Conservation (phyloP, 2,113 vertebrate species). For the Hemiscyllium ocellatum region DNA sequence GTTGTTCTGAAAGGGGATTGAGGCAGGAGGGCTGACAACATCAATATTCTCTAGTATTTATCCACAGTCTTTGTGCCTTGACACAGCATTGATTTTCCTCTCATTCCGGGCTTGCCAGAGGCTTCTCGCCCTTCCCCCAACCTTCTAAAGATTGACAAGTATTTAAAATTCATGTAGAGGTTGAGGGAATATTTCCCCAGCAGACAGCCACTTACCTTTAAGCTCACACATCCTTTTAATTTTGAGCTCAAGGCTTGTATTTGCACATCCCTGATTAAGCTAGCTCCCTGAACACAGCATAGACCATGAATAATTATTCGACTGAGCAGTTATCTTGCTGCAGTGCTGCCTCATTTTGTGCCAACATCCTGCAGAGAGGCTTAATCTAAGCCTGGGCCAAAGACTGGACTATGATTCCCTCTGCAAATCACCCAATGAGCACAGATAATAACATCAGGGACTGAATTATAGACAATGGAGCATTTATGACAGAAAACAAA, state of each 20-base stretch:
- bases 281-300: not conserved
- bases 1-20: not conserved
- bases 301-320: conserved; percentile 30
- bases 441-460: not conserved
- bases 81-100: not conserved
- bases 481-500: not conserved
- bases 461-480: not conserved
- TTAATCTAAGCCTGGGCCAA: not conserved
- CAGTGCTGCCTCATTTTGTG: not conserved
- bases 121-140: not conserved
- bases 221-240: conserved; percentile 24
- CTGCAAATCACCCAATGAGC: not conserved
- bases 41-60: not conserved
- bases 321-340: not conserved
- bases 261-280: conserved; percentile 23
- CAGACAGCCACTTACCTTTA: conserved; percentile 17
- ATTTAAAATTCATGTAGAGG: conserved; percentile 15
- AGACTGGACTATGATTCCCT: not conserved
- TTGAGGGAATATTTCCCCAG: not conserved
- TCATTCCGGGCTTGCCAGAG: not conserved
- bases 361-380: not conserved
- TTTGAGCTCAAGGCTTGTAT: conserved; percentile 9
- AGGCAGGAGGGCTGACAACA: not conserved
- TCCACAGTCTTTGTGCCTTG: not conserved
- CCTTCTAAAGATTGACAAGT: not conserved